phyloP scores from a whole-genome alignment of 2,888 invertebrate species.

The Geotrupes spiniger region DNA sequence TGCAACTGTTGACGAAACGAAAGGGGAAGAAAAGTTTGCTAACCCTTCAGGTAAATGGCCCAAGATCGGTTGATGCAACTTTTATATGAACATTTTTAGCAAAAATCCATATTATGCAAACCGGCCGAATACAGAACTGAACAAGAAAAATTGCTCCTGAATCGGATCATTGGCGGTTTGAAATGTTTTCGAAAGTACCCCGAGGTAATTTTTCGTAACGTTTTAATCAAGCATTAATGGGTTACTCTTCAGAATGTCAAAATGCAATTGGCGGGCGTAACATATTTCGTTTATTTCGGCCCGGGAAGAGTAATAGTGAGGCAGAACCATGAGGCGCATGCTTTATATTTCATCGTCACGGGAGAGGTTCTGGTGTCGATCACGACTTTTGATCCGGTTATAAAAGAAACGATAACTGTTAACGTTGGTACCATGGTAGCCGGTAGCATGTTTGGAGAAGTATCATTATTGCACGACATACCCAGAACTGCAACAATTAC shows the following conservation, averaged over 20 bases:
- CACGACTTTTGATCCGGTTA: constrained; percentile 53
- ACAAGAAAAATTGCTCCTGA: constrained; percentile 59
- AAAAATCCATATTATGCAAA: constrained; percentile 61
- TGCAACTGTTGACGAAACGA: constrained; percentile 45
- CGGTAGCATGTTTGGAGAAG: constrained; percentile 67
- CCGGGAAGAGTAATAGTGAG: constrained; percentile 60
- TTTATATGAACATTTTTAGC: constrained; percentile 45
- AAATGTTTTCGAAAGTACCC: constrained; percentile 63
- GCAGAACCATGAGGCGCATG: constrained; percentile 59
- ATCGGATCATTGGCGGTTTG: constrained; percentile 57
- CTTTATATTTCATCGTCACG: constrained; percentile 63
- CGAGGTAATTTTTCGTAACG: constrained; percentile 45
- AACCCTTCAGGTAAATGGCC: constrained; percentile 27
- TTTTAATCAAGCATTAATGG: background rate
- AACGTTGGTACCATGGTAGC: constrained; percentile 55
- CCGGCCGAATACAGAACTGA: constrained; percentile 55
- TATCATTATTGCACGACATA: constrained; percentile 61
- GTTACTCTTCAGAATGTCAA: constrained; percentile 58
- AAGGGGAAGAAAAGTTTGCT: constrained; percentile 35
- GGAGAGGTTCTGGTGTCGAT: constrained; percentile 59
- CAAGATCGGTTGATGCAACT: too few relatives aligned
- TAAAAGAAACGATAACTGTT: constrained; percentile 50
- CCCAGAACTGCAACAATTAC: constrained; percentile 61
- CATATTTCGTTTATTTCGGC: constrained; percentile 60
- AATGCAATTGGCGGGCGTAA: constrained; percentile 58